Evolutionary conservation across 2,113 vertebrate species (phyloP), one percentile per base, ranked within the genome.

Genomic region (Triplophysa rosa): DNA sequence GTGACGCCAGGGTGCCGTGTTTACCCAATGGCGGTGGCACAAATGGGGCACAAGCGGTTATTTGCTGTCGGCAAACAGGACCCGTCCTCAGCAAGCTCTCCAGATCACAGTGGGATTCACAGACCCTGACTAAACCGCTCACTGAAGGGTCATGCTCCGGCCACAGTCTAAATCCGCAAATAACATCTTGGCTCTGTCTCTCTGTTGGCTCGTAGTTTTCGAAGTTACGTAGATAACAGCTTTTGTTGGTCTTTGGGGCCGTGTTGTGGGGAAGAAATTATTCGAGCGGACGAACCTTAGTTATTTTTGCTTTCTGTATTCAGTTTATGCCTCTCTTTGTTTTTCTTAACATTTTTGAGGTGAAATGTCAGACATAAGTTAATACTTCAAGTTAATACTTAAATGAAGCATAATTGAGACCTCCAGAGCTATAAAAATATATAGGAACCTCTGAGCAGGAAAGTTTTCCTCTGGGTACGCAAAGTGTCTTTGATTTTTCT

Each of bases 1-100:
- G 82, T 49, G 68, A 78, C 80, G 88, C 87, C 84, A 71, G 85
- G 78, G 84, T 75, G 87, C 86, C 87, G 88, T 90, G 88, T 93
- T 87, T 88, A 85, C 78, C 81, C 78, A 88, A 78, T 67, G 84
- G 79, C 85, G 82, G 82, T 83, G 87, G 86, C 62, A 81, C 90
- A 83, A 88, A 86, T 82, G 80, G 86, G 84, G 83, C 88, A 83
- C 86, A 89, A 87, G 86, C 82, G 26, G 81, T 87, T 91, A 85
- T 93, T 93, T 93, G 89, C 89, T 86, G 72, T 84, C 87, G 90
- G 91, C 88, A 92, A 92, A 92, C 87, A 90, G 64, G 75, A 79
- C 37, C 83, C 82, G 81, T 88, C 84, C 84, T 85, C 83, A 64
- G 82, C 17, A 84, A 84, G 29, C n/a, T 42, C 65, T 26, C 68